Base-by-base conservation (phyloP, 92 coral and sea anemone genomes). In the Metridium senile region DNA sequence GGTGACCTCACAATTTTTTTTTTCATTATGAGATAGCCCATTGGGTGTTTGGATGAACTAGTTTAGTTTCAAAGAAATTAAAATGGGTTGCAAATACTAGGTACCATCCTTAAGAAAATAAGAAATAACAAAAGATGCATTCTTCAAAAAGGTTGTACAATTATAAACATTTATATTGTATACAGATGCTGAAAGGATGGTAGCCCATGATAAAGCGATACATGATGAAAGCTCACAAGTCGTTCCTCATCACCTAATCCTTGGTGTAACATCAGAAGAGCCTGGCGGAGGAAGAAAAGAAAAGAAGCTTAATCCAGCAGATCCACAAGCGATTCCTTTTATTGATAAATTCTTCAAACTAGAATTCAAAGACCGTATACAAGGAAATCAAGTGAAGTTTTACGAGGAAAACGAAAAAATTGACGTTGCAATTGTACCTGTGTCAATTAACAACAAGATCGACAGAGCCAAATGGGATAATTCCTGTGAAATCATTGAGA, bases 161-260 rank as follows among this genome's bases (percentile, higher is more conserved):
- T n/a, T n/a, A n/a, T n/a, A n/a, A n/a, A n/a, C n/a, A n/a, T n/a
- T n/a, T n/a, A n/a, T n/a, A n/a, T 54, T 26, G 56, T 18, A 18
- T 51, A 17, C 64, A 89, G 93, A 81, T 68, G 82, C 77, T 21
- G 74, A 73, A 31, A 51, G 21, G 16, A 81, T 85, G 0, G 63
- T 72, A 1, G 28, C 45, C 16, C 45, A 11, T 8, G 25, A 45
- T 13, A 87, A 89, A 47, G 78, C 20, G 4, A 75, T 89, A 8
- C 82, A 81, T 23, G 67, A 32, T 1, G 35, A 33, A 17, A 56
- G 57, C 23, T 54, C 80, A 39, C 27, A 59, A 0, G 86, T 89
- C 1, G 74, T 6, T 66, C 84, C 79, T 10, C 33, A 66, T 61
- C 81, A 89, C 35, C 79, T 82, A 3, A 81, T 89, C 31, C 85